Conservation (phyloP, 2,888 invertebrate genomes). For the Chrysolina oricalcia region DNA sequence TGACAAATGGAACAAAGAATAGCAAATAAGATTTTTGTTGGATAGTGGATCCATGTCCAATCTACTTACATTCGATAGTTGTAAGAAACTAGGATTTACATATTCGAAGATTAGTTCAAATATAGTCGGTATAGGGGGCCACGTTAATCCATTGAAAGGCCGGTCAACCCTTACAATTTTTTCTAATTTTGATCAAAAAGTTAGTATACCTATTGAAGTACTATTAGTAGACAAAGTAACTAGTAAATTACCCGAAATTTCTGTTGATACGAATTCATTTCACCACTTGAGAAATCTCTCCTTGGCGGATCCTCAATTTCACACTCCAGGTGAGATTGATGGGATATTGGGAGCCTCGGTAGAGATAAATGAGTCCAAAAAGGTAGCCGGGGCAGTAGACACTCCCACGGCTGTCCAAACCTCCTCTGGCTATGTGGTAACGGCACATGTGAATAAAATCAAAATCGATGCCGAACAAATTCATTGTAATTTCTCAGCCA, state of each 20-base stretch:
- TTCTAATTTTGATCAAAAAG: not conserved
- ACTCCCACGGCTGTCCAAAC: too few relatives aligned
- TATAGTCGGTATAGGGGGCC: not conserved
- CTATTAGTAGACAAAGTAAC: not conserved
- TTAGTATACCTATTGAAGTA: not conserved
- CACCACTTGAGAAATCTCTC: slow-evolving; percentile 14
- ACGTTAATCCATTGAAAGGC: too few relatives aligned
- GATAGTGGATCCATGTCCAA: slow-evolving; percentile 31
- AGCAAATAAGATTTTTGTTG: slow-evolving; percentile 16
- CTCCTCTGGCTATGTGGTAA: too few relatives aligned
- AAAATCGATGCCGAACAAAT: too few relatives aligned
- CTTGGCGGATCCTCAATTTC: too few relatives aligned
- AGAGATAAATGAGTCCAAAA: too few relatives aligned
- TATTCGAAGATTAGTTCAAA: not conserved
- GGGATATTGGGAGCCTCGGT: too few relatives aligned
- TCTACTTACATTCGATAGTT: slow-evolving; percentile 28
- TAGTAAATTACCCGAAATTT: not conserved
- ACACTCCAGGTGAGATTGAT: too few relatives aligned
- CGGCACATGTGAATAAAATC: too few relatives aligned
- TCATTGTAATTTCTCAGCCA: too few relatives aligned
- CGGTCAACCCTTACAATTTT: not conserved
- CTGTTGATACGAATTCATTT: not conserved
- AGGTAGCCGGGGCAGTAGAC: too few relatives aligned
- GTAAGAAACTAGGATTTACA: slow-evolving; percentile 19
- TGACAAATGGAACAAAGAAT: slow-evolving; percentile 23